phyloP scores from a whole-genome alignment of 2,797 vertebrate species.

The Trichosurus vulpecula region DNA sequence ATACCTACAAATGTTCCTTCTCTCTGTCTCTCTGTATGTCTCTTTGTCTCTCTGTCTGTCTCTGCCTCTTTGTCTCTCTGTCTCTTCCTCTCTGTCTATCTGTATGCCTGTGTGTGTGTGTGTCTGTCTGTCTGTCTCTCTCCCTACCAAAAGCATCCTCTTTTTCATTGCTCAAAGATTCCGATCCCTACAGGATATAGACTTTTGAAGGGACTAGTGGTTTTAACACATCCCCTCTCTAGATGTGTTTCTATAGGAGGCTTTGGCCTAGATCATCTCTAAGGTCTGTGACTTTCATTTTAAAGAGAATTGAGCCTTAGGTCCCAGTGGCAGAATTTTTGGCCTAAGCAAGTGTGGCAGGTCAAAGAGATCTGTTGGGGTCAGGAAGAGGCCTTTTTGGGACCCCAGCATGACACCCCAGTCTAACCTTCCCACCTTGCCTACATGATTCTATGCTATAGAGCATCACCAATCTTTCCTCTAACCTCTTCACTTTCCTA shows the following conservation, averaged over 20 bases:
- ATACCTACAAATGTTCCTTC: neutral
- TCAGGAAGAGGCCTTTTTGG: neutral
- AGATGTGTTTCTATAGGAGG: neutral
- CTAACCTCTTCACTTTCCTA: neutral
- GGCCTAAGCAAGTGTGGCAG: neutral
- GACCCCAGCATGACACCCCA: neutral
- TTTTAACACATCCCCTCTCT: neutral
- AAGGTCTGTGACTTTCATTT: neutral
- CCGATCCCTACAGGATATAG: neutral
- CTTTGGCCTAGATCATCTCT: neutral
- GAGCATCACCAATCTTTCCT: neutral
- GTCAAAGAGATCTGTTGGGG: neutral
- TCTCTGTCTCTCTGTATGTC: neutral
- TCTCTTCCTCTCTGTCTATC: neutral
- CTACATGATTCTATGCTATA: neutral
- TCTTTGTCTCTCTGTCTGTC: neutral
- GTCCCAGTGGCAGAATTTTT: neutral
- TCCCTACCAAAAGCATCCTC: neutral
- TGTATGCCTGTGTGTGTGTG: too few species aligned
- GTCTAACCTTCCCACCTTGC: neutral
- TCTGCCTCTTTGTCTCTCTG: neutral
- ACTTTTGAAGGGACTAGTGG: neutral
- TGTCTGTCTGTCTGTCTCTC: too few species aligned
- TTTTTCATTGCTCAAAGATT: neutral
- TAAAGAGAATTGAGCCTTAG: neutral